Percentiles rank a stretch among this genome's conserved stretches.
These are phyloP conservation scores for Neopelma chrysocephalum DNA, from an alignment of 2,797 vertebrate genomes.

Conservation along the genomic window DNA sequence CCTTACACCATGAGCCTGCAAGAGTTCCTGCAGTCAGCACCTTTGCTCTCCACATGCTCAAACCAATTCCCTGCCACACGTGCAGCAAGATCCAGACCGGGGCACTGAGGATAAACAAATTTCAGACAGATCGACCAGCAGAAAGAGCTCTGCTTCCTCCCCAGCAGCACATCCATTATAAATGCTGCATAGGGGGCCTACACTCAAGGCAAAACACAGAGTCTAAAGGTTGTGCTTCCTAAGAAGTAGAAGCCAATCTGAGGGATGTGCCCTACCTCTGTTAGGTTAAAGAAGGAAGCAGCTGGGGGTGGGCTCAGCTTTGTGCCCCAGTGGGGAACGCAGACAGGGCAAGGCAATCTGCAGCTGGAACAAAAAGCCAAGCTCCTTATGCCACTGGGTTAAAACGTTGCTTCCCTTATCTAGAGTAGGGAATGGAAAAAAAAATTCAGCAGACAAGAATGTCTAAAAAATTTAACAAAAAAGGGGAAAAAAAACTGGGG, in stretches of 20 bases:
- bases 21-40: neutral
- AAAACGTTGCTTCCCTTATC: neutral
- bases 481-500: rapidly evolving
- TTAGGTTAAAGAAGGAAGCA: rapidly evolving
- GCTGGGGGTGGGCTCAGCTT: neutral
- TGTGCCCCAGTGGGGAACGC: neutral
- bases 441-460: neutral
- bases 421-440: neutral
- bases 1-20: neutral
- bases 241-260: neutral
- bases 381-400: neutral
- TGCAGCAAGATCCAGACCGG: rapidly evolving
- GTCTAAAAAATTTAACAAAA: neutral
- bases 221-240: neutral
- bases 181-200: neutral
- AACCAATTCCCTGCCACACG: neutral
- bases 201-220: neutral
- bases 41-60: neutral
- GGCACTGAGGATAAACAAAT: neutral
- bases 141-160: neutral
- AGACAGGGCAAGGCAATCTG: neutral
- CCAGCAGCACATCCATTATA: neutral
- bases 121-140: neutral
- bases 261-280: neutral
- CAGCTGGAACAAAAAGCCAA: neutral